Base-by-base conservation (phyloP, 2,797 vertebrate species). In the Poeciliopsis paucimaculata region DNA sequence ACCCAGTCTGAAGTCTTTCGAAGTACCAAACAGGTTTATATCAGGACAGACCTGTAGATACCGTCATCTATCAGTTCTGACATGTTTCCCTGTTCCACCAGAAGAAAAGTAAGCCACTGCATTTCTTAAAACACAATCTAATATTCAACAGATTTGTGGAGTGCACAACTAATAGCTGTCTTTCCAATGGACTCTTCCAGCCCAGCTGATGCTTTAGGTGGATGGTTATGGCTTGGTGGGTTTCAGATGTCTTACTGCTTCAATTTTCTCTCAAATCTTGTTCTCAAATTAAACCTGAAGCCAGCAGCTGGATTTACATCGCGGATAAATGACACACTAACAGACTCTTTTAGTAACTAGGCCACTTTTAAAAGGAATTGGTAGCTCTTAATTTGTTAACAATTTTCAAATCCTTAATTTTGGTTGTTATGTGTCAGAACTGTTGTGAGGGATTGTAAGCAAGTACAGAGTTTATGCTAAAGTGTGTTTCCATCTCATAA, bases 401-500 rank as follows among this genome's bases (percentile, higher is more conserved):
- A 0, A 16, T 15, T 34, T 62, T 64, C 28, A 36, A 64, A 64
- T 16, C 2, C 6, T 18, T 36, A 20, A 64, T 36, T 64, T 7
- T 64, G 31, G 5, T 34, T 16, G 16, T 64, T 18, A 18, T 7
- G 4, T 68, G 20, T 41, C 34, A 4, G 20, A 13, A 12, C 39
- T 26, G 9, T 68, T 11, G 36, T 23, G 23, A 70, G 23, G 11
- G 9, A 47, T 76, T 72, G 53, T 68, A 12, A 72, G 70, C 28
- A 41, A 31, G 4, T 60, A 72, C 16, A 53, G 49, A 78, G 73
- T 31, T 77, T 47, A 45, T 57, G 71, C 73, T 73, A 81, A 86
- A 84, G 81, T 87, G 87, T 75, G 71, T 57, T 82, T 66, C 75
- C 4, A 53, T 47, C 46, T 74, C 64, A 41, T 31, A 82, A 28